These are phyloP conservation scores for Cyprinodon diabolis DNA, from an alignment of 2,797 vertebrate species.

Conservation along the genomic window DNA sequence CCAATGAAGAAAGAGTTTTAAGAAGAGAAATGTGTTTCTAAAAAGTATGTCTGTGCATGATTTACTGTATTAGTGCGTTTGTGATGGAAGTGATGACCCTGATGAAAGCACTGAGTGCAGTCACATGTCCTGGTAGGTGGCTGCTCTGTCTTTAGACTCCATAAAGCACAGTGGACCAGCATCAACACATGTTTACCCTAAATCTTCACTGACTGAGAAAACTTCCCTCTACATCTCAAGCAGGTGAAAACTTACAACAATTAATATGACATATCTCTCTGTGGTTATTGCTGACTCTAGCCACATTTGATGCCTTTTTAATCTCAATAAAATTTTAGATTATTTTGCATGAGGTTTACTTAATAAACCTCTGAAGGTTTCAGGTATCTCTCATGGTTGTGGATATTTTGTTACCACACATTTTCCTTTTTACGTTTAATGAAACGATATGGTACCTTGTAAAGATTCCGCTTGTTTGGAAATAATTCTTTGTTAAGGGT, in stretches of 20 bases:
- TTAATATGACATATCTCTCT: neutral
- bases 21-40: neutral
- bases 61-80: too few relatives aligned
- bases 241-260: neutral
- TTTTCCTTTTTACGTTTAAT: neutral
- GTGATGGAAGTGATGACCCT: too few relatives aligned
- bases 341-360: neutral
- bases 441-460: too few relatives aligned
- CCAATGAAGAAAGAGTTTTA: neutral
- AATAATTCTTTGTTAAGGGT: neutral
- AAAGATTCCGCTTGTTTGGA: neutral
- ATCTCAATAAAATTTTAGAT: neutral
- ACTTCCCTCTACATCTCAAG: too few relatives aligned
- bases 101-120: too few relatives aligned
- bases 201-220: too few relatives aligned
- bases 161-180: too few relatives aligned
- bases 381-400: neutral
- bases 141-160: too few relatives aligned
- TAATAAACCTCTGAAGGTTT: neutral
- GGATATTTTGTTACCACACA: neutral
- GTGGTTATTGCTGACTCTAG: neutral
- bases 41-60: neutral
- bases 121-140: too few relatives aligned
- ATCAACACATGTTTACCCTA: too few relatives aligned
- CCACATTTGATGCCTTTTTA: neutral